Conservation (phyloP, 1,140 invertebrate genomes). For the Hyposmocoma kahamanoa region DNA sequence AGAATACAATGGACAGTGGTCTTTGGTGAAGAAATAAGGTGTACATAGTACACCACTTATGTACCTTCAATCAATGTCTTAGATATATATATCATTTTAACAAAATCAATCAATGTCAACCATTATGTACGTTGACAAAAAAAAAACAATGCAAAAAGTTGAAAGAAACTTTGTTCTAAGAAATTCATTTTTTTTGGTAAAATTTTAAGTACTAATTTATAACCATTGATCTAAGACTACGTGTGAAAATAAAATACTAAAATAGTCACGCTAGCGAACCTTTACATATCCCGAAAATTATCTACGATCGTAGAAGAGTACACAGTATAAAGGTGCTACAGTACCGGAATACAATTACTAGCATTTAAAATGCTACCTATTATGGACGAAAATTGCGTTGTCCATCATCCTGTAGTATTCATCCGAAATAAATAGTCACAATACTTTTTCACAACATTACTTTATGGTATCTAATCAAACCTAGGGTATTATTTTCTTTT, state of each 20-base stretch:
- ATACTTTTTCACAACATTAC: too few relatives aligned
- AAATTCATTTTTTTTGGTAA: constrained; percentile 59
- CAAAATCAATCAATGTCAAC: constrained; percentile 42
- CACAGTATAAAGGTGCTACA: constrained; percentile 10
- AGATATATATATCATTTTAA: constrained; percentile 37
- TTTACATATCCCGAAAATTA: too few relatives aligned
- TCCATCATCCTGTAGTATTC: constrained; percentile 5
- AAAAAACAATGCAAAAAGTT: constrained; percentile 39
- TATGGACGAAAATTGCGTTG: constrained; percentile 8
- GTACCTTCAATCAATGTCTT: constrained; percentile 3
- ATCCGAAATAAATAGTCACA: too few relatives aligned
- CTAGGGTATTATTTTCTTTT: too few relatives aligned
- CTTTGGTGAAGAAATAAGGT: constrained; percentile 25
- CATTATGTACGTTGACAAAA: constrained; percentile 48
- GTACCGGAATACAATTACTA: constrained; percentile 32
- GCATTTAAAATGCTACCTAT: constrained; percentile 46
- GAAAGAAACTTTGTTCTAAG: constrained; percentile 55
- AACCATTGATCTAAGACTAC: constrained; percentile 41
- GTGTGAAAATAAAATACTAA: constrained; percentile 43
- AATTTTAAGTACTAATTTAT: constrained; percentile 65
- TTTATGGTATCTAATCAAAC: too few relatives aligned
- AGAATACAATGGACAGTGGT: too few relatives aligned
- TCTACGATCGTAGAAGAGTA: background rate
- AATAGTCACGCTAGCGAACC: constrained; percentile 1
- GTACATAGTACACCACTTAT: background rate